phyloP scores from a whole-genome alignment of 1,140 invertebrate genomes.

The Chymomyza costata region DNA sequence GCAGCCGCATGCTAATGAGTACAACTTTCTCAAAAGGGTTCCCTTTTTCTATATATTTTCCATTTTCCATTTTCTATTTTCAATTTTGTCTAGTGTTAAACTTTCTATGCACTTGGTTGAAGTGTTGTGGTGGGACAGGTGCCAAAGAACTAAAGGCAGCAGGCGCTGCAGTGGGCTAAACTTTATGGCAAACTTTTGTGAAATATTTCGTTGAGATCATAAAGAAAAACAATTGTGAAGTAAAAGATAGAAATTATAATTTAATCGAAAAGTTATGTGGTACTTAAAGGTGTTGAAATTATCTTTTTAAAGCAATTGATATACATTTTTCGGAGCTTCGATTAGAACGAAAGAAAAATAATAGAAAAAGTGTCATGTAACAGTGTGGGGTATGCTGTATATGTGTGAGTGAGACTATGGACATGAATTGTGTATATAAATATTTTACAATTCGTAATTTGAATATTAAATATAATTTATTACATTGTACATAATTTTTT shows the following conservation, averaged over 20 bases:
- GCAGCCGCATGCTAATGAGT: slow-evolving; percentile 61
- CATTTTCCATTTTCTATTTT: slow-evolving; percentile 10
- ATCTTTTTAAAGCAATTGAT: too few relatives aligned
- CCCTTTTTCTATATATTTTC: slow-evolving; percentile 11
- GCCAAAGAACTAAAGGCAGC: slow-evolving; percentile 2
- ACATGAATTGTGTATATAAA: too few relatives aligned
- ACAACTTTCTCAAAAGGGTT: slow-evolving; percentile 38
- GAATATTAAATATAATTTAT: too few relatives aligned
- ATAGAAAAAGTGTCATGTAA: too few relatives aligned
- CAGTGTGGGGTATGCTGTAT: too few relatives aligned
- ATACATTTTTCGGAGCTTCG: too few relatives aligned
- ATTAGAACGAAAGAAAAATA: too few relatives aligned
- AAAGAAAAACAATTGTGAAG: slow-evolving; percentile 1
- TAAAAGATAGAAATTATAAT: slow-evolving; percentile 18
- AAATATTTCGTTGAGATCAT: slow-evolving; percentile 22
- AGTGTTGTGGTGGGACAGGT: slow-evolving; percentile 20
- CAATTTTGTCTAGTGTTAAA: slow-evolving; percentile 33
- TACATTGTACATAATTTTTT: too few relatives aligned
- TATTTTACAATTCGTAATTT: too few relatives aligned
- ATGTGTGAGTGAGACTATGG: too few relatives aligned
- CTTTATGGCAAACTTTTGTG: slow-evolving; percentile 49
- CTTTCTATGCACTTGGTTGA: slow-evolving; percentile 36
- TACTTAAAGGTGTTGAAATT: too few relatives aligned
- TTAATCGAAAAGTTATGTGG: too few relatives aligned
- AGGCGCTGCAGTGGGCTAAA: slow-evolving; percentile 14